Percentiles rank a stretch among this genome's conserved stretches.
Evolutionary conservation across 2,888 invertebrate species (phyloP).

Genomic region (Acanthosepion esculentum): DNA sequence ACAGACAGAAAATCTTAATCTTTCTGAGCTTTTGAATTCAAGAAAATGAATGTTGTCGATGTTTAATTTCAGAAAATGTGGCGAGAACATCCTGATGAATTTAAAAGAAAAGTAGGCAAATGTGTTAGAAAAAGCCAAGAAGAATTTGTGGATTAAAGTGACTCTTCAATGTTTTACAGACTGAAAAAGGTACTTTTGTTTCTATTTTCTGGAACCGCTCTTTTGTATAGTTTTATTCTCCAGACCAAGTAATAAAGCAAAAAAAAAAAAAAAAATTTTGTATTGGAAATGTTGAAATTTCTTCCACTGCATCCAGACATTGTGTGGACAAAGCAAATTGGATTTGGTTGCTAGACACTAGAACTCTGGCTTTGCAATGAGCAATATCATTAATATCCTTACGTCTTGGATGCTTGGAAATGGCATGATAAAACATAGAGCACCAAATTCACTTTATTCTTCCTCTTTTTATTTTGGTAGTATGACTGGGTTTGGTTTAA

Average conservation of each 20-base stretch:
- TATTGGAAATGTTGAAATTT: background rate
- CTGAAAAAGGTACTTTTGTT: background rate
- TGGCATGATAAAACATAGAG: no score
- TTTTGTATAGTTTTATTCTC: no score
- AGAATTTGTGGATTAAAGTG: constrained; percentile 54
- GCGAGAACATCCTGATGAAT: constrained; percentile 96
- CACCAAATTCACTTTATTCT: no score
- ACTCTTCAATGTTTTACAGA: background rate
- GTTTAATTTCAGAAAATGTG: constrained; percentile 89
- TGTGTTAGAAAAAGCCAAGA: constrained; percentile 99
- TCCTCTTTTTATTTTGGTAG: no score
- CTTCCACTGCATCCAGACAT: background rate
- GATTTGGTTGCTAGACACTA: no score
- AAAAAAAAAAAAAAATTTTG: background rate
- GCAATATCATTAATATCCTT: no score
- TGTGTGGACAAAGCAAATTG: no score
- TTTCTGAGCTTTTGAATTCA: constrained; percentile 72
- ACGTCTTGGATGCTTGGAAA: no score
- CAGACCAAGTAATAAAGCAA: no score
- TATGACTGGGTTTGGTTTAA: no score
- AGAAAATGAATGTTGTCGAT: background rate
- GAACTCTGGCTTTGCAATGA: no score
- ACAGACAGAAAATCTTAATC: constrained; percentile 4
- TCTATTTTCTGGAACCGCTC: no score
- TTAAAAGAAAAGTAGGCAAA: constrained; percentile 97